Base-by-base conservation (phyloP, 2,797 vertebrate genomes). In the Pipistrellus kuhlii region DNA sequence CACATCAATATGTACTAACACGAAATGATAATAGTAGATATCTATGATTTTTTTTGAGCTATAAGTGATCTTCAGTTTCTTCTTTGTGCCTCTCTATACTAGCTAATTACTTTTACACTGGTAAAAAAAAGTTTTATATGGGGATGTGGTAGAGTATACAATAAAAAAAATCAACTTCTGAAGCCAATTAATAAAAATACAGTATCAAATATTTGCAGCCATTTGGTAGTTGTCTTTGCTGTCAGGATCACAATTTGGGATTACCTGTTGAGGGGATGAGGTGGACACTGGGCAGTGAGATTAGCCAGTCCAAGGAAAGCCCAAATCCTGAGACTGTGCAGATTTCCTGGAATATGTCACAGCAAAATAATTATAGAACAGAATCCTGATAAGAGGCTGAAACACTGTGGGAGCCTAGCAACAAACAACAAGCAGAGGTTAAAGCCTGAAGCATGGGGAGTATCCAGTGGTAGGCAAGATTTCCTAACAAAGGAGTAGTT, bases 131-230 rank as follows among this genome's bases (percentile, higher is more conserved):
- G 6, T 84, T 81, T 89, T 2, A 80, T 46, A 53, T 83, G 51
- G 5, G 41, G 20, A 21, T 62, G 57, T 71, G 13, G 13, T 23
- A 6, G 20, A 27, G n/a, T 69, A 4, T 30, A 77, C 66, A 85
- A 92, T 85, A 12, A 77, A 82, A 71, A 71, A 88, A 55, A 8
- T 15, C 46, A 85, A n/a, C 20, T 20, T 64, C 35, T 59, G 21
- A 89, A 92, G 38, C 30, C 66, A 90, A 46, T 12, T 75, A 55
- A 95, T 64, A 51, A 95, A 87, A 90, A 59, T 30, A 77, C 4
- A 87, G 4, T 20, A 32, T 32, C 48, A 71, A 90, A 90, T 46
- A 93, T 84, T 73, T 83, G 6, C 10, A 66, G 25, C 30, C 32
- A 46, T 57, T 32, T 88, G n/a, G 8, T 87, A 72, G 55, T 23